Evolutionary conservation across 2,888 invertebrate genomes (phyloP), one percentile per base, ranked within the genome.

Genomic region (Athalia cordata): DNA sequence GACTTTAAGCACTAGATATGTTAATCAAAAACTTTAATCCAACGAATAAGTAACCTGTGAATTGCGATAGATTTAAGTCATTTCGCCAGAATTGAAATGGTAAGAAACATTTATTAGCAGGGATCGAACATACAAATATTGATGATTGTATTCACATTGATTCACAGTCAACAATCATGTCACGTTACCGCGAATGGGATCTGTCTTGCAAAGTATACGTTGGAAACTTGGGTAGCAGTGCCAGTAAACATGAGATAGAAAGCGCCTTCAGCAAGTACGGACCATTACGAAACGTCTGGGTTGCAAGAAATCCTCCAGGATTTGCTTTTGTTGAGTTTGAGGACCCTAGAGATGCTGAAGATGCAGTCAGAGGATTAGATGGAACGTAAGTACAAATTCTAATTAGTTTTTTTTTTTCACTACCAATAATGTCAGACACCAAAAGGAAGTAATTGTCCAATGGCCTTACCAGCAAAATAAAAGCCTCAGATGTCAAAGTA

Each of bases 311-410:
- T 88, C 98, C 97, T 61, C 97, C 97, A 5, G 98, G 97, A 15
- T 97, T 97, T 91, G 97, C 97, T 0, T 97, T 97, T 90, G 96
- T 96, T 4, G 97, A 97, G 90, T 97, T 94, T 89, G 96, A 97
- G 91, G 97, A 98, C 87, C 94, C 95, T 13, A 91, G 97, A 80
- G 97, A 97, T 88, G 97, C 97, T 11, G 96, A 96, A 90, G 97
- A 97, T 90, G 94, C 96, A 50, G 95, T 96, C 11, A 91, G 96
- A 86, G 96, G 95, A 47, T 91, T 97, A 86, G 96, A 96, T 90
- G 96, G 96, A 92, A 94, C 94, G 95, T 96, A 92, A 93, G 94
- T 92, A 50, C 29, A 11, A 66, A 67, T 72, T 68, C 15, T 64
- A 55, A 47, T 57, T 49, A 15, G 15, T n/a, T 13, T 9, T 77